Percentiles rank a stretch among this genome's conserved stretches.
phyloP scores from a whole-genome alignment of 2,888 invertebrate species.

The Agrotis segetum region DNA sequence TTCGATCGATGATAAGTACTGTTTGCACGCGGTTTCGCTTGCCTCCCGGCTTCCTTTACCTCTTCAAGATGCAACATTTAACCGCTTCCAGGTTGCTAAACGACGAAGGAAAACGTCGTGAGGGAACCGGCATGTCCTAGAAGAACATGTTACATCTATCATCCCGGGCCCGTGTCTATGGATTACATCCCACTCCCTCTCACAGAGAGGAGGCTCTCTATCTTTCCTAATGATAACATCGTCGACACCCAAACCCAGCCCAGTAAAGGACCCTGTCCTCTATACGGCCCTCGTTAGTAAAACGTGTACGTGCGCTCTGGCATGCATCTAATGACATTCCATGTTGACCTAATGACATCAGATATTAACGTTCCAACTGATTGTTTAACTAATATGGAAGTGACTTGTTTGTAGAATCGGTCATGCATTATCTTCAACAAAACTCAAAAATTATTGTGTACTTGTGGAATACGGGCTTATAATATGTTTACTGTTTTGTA shows the following conservation, averaged over 20 bases:
- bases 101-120: background rate
- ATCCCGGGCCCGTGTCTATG: too few relatives aligned
- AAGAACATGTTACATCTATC: too few relatives aligned
- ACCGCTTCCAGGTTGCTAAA: background rate
- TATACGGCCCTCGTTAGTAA: background rate
- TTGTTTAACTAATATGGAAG: background rate
- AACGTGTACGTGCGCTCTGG: slow-evolving; percentile 17
- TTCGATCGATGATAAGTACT: too few relatives aligned
- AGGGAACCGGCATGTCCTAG: background rate
- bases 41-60: too few relatives aligned
- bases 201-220: background rate
- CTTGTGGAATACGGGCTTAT: too few relatives aligned
- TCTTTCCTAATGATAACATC: too few relatives aligned
- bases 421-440: background rate
- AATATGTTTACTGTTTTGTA: background rate
- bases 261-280: background rate
- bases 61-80: too few relatives aligned
- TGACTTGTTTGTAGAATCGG: background rate
- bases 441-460: too few relatives aligned
- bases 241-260: too few relatives aligned
- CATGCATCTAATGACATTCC: slow-evolving; percentile 10
- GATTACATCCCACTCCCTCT: too few relatives aligned
- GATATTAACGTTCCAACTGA: slow-evolving; percentile 9
- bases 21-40: too few relatives aligned
- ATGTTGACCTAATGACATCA: slow-evolving; percentile 14